A percentile compares a stretch with the other conserved stretches of the same genome.
Conservation (phyloP, 2,113 vertebrate species). For the Brienomyrus longianalis region DNA sequence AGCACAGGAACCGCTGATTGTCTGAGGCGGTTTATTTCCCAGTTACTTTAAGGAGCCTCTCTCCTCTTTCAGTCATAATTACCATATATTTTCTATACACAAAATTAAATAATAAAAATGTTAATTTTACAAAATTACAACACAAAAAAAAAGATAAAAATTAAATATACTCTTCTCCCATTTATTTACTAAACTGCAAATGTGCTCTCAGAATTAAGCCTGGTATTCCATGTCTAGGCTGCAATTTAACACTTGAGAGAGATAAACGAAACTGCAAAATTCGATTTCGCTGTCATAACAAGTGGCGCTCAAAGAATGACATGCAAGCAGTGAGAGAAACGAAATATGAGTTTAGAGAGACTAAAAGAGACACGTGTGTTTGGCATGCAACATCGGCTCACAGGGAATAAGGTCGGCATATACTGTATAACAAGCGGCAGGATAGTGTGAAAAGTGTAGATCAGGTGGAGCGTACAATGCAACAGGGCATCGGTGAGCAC, state of each 20-base stretch:
- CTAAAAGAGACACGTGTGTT: not conserved
- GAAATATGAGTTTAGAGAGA: not conserved
- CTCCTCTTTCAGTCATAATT: not conserved
- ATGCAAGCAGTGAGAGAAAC: not conserved
- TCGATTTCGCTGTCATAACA: not conserved
- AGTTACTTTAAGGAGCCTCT: not conserved
- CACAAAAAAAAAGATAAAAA: not conserved
- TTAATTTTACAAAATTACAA: not conserved
- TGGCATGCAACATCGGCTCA: not conserved
- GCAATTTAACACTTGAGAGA: not conserved
- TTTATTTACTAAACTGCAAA: not conserved
- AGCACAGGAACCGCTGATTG: not conserved
- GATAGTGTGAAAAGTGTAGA: not conserved
- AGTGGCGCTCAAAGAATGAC: not conserved
- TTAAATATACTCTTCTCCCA: not conserved
- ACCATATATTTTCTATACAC: not conserved
- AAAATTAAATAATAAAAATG: not conserved
- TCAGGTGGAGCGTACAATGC: not conserved
- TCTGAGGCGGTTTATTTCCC: not conserved
- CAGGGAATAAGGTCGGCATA: not conserved
- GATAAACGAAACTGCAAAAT: not conserved
- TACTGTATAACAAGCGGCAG: not conserved
- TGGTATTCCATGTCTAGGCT: not conserved
- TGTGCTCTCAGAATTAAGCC: not conserved
- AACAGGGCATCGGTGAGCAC: not conserved